Evolutionary conservation across 2,113 vertebrate genomes (phyloP), one percentile per base, ranked within the genome.

Genomic region (Ia io): DNA sequence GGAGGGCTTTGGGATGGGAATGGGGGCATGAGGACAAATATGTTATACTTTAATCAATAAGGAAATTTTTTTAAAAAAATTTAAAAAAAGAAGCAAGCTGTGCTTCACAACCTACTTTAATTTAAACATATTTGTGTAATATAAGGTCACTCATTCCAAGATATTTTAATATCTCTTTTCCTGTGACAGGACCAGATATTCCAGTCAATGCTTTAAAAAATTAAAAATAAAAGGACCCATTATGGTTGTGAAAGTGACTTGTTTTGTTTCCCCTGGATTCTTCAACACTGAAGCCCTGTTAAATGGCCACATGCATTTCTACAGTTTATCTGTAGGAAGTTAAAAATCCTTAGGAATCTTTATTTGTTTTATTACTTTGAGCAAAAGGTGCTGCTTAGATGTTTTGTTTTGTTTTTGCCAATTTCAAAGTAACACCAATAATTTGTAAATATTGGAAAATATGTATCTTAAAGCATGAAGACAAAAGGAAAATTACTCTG

Each of bases 361-460:
- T 44, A 40, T 67, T 71, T 65, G 20, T 63, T 73, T 71, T 14
- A 53, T 53, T 71, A 61, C 23, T 93, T 79, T 88, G n/a, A 90
- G 3, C 37, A 56, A 84, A 89, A 80, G 10, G 0, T 12, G 9
- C 2, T 47, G 3, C 37, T 89, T 80, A 40, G 5, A 23, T 42
- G 4, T 12, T 88, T 37, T 7, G 14, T 51, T 17, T 51, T 17
- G 4, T 59, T 25, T 28, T 9, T 28, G 56, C 4, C 56, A 61
- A 61, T 2, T 71, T 77, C n/a, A 82, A 73, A 73, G 10, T 89
- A 16, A 63, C 1, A 37, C 9, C 22, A 86, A 40, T 37, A 42
- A 87, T 63, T 70, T 83, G 1, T 78, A 32, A 63, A 67, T 76
- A 3, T 44, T 88, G 23, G 28, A 25, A 85, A 59, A 12, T 42